Percentiles rank a stretch among this genome's conserved stretches.
Evolutionary conservation across 2,888 invertebrate genomes (phyloP).

Genomic region (Platerodrilus igneus): DNA sequence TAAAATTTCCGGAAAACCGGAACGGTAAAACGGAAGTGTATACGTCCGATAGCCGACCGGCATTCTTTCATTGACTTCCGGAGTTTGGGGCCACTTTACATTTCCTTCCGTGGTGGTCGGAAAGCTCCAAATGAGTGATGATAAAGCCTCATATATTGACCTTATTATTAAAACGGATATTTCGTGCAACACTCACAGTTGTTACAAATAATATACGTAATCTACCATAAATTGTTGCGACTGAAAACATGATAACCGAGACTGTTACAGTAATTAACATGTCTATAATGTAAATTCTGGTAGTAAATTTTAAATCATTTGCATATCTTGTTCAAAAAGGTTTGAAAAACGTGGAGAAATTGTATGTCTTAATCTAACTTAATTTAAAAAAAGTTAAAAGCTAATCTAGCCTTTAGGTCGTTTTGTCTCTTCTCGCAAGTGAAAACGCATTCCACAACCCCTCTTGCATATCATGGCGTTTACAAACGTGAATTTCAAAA

Average conservation of each 20-base stretch:
- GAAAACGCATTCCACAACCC: too few species aligned
- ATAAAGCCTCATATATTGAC: slow-evolving; percentile 40
- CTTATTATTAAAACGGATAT: slow-evolving; percentile 47
- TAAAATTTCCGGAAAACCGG: slow-evolving; percentile 41
- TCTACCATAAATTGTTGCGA: too few species aligned
- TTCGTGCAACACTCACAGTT: slow-evolving; percentile 37
- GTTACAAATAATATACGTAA: slow-evolving; percentile 24
- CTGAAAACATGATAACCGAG: slow-evolving; percentile 16
- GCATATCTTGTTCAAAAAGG: too few species aligned
- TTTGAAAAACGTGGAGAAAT: too few species aligned
- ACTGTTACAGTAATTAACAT: slow-evolving; percentile 21
- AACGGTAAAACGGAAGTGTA: slow-evolving; percentile 41
- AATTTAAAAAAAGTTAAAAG: too few species aligned
- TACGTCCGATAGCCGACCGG: slow-evolving; percentile 42
- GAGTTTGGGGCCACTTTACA: slow-evolving; percentile 45
- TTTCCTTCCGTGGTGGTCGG: slow-evolving; percentile 44
- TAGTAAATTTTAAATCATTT: too few species aligned
- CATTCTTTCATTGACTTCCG: slow-evolving; percentile 45
- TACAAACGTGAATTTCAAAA: too few species aligned
- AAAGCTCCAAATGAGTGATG: slow-evolving; percentile 43
- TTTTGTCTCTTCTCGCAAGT: too few species aligned
- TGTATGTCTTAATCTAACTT: too few species aligned
- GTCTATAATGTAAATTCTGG: slow-evolving; percentile 13
- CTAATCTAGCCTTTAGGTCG: too few species aligned
- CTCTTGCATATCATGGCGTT: too few species aligned